These are phyloP conservation scores for Thinocorus orbignyianus DNA, from an alignment of 2,113 vertebrate species.

Conservation along the genomic window DNA sequence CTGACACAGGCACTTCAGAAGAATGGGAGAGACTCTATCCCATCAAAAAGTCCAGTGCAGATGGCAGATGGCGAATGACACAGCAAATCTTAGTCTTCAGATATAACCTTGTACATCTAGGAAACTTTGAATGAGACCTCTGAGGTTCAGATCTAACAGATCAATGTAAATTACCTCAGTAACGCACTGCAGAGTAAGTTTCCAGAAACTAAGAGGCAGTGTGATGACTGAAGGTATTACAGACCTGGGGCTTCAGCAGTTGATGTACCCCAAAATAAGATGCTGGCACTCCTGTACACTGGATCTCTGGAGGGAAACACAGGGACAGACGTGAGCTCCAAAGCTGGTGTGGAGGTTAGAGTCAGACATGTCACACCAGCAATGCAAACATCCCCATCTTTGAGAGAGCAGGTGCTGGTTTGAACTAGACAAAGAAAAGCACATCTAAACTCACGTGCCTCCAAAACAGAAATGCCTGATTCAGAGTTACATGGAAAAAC, in stretches of 20 bases:
- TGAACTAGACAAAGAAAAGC: neutral
- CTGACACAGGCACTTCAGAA: neutral
- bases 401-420: neutral
- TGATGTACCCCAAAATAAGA: neutral
- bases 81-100: neutral
- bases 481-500: neutral
- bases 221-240: neutral
- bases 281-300: neutral
- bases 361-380: neutral
- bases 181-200: accelerated
- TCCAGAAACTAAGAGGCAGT: neutral
- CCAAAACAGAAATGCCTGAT: neutral
- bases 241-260: neutral
- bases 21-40: neutral
- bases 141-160: neutral
- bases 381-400: neutral
- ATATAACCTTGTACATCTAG: neutral
- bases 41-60: neutral
- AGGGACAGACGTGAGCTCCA: neutral
- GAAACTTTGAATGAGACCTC: neutral
- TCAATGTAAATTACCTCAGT: accelerated
- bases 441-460: neutral
- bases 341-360: neutral
- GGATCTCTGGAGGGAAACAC: neutral
- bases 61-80: neutral